Evolutionary conservation across 2,113 vertebrate genomes (phyloP).

Genomic region (Phasianus colchicus): DNA sequence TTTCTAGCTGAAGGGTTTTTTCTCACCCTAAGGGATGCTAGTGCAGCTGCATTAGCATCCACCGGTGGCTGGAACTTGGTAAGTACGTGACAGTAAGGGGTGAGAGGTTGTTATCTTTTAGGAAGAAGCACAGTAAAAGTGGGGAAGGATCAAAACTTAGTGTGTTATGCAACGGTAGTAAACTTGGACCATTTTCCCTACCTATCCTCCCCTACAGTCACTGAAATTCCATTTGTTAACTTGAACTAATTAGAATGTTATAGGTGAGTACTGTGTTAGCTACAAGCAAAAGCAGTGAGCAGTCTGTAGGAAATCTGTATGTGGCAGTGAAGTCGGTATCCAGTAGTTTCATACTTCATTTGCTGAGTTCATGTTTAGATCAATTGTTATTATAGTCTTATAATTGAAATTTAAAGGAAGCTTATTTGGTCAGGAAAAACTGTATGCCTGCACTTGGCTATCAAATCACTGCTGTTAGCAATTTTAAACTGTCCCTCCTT

Average conservation of each 20-base stretch:
- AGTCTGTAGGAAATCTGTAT: not conserved
- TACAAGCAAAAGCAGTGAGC: not conserved
- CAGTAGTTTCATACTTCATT: not conserved
- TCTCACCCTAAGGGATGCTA: not conserved
- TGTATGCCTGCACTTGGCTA: not conserved
- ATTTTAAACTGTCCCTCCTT: not conserved
- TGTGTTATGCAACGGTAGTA: not conserved
- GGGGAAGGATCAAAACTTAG: not conserved
- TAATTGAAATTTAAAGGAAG: not conserved
- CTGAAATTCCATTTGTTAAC: not conserved
- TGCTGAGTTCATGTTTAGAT: not conserved
- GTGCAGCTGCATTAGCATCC: fast-evolving
- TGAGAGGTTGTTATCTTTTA: not conserved
- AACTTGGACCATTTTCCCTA: not conserved
- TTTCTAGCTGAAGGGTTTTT: not conserved
- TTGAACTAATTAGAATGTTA: not conserved
- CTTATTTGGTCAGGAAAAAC: not conserved
- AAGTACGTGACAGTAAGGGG: not conserved
- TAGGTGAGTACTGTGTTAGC: not conserved
- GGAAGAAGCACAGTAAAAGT: not conserved
- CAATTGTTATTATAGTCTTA: constrained; percentile 1
- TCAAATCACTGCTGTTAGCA: not conserved
- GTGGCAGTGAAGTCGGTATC: not conserved
- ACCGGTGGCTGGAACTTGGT: not conserved
- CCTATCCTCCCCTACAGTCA: not conserved